Percentiles rank a stretch among this genome's conserved stretches.
Conservation (phyloP, 2,113 vertebrate species). For the Cathartes aura region DNA sequence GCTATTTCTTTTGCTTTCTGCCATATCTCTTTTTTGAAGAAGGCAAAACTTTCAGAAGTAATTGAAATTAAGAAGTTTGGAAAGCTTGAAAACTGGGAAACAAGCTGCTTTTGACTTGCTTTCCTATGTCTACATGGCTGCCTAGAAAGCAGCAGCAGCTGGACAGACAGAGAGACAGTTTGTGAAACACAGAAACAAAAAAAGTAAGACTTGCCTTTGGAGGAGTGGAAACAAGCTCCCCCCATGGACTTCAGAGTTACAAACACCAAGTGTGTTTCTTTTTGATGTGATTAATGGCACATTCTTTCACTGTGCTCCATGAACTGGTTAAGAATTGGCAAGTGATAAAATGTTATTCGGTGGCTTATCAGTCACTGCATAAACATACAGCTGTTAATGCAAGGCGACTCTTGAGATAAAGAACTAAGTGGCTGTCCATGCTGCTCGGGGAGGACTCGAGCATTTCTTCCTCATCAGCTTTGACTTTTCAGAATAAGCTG, state of each 20-base stretch:
- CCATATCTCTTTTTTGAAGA: not conserved
- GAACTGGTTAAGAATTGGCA: not conserved
- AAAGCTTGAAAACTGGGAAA: not conserved
- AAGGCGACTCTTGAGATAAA: not conserved
- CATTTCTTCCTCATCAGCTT: not conserved
- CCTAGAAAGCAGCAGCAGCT: not conserved
- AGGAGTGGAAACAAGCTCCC: not conserved
- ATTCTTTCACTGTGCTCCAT: not conserved
- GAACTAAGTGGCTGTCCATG: not conserved
- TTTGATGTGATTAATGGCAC: not conserved
- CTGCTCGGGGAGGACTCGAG: not conserved
- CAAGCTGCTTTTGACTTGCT: not conserved
- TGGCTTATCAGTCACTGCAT: not conserved
- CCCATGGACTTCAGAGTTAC: not conserved
- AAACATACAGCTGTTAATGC: not conserved
- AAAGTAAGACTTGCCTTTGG: not conserved
- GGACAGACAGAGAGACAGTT: not conserved
- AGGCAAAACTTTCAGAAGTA: not conserved
- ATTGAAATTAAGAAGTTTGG: not conserved
- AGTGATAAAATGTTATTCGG: not conserved
- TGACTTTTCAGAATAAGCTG: not conserved
- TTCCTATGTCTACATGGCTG: not conserved
- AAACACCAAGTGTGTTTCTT: not conserved
- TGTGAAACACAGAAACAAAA: not conserved
- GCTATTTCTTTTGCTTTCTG: not conserved